Percentiles rank a stretch among this genome's conserved stretches.
phyloP scores from a whole-genome alignment of 2,888 invertebrate species.

The Unio pictorum region DNA sequence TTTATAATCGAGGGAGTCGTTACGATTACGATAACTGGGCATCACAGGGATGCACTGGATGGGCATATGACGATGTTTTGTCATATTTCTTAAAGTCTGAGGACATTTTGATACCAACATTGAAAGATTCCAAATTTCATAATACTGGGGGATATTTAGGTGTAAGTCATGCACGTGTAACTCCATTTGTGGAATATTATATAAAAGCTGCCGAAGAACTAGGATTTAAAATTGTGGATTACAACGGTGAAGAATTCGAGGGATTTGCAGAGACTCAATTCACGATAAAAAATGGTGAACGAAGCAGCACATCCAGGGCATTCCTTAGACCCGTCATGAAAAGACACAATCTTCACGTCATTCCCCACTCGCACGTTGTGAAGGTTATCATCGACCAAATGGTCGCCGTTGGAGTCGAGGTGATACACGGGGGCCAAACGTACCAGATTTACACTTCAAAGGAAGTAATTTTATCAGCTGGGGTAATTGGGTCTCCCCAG shows the following conservation, averaged over 20 bases:
- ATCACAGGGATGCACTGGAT: constrained; percentile 86
- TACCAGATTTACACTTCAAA: constrained; percentile 35
- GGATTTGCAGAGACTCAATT: constrained; percentile 19
- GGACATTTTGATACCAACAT: constrained; percentile 66
- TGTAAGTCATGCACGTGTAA: constrained; percentile 46
- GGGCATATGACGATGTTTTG: constrained; percentile 87
- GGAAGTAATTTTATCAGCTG: constrained; percentile 65
- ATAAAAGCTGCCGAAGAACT: constrained; percentile 77
- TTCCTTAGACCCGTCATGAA: constrained; percentile 54
- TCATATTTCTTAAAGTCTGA: constrained; percentile 74
- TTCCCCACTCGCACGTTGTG: constrained; percentile 34
- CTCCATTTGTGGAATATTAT: constrained; percentile 51
- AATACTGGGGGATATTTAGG: constrained; percentile 56
- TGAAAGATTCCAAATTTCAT: constrained; percentile 54
- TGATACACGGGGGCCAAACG: constrained; percentile 33
- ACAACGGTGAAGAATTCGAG: constrained; percentile 41
- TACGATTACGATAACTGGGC: constrained; percentile 93
- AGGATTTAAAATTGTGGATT: constrained; percentile 74
- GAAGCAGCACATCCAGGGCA: constrained; percentile 61
- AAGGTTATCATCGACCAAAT: constrained; percentile 43
- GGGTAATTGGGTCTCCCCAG: constrained; percentile 66
- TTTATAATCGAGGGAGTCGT: constrained; percentile 88
- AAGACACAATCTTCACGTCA: constrained; percentile 49
- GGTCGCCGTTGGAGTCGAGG: constrained; percentile 47
- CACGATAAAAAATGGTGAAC: constrained; percentile 42